Base-by-base conservation (phyloP, 35 echinoderm and acorn worm species). In the Acanthaster planci region DNA sequence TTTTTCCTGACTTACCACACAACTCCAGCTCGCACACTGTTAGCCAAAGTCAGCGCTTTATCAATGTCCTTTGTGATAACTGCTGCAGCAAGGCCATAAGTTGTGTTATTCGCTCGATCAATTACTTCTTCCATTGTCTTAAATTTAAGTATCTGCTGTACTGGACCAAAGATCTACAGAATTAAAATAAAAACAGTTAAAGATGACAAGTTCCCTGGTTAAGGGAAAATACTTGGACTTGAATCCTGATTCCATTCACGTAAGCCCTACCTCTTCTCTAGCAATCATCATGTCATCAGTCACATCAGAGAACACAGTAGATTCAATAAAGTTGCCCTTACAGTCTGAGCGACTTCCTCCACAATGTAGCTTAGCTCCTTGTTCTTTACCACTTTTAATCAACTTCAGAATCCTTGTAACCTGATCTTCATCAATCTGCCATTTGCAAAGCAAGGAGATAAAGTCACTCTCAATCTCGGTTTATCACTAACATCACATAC, bases 211-310 rank as follows among this genome's bases (percentile, higher is more conserved):
- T 40, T 40, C 10, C 0, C 37, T 42, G n/a, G 77, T n/a, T n/a
- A n/a, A n/a, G n/a, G n/a, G n/a, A n/a, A n/a, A n/a, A n/a, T n/a
- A n/a, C n/a, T n/a, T n/a, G n/a, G n/a, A n/a, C n/a, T n/a, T 59
- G 55, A 59, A 59, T 4, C 5, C 55, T 12, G 55, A 26, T 6
- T 59, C 17, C 55, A n/a, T 12, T 5, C 55, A 19, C 55, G 17
- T 4, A 59, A 19, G 27, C 27, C 79, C 23, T 76, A 97, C 94
- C 94, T 97, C 94, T 90, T 97, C 94, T 55, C 67, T 86, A 1
- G 94, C 94, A 78, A 97, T 97, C 35, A 39, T 84, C 94, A 97
- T 97, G 55, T 92, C 84, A 87, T 97, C 94, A 2, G 94, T 93
- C 12, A 97, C 94, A 32, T 90, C 77, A 30, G 90, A 92, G 58